Conservation (phyloP, 2,113 vertebrate genomes). For the Patagioenas fasciata region DNA sequence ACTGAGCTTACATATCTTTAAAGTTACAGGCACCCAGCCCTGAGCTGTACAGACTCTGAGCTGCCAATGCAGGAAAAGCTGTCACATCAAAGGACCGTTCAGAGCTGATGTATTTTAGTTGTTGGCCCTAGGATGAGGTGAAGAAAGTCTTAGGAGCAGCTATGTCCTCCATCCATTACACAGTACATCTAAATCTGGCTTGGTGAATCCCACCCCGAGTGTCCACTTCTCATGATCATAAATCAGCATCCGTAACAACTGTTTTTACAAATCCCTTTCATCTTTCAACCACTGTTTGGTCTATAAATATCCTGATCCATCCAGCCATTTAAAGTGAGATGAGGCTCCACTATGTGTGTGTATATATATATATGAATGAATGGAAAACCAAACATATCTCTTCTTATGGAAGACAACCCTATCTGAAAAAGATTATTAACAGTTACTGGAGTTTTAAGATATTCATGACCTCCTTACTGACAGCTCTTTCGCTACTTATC, state of each 20-base stretch:
- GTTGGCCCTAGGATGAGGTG: neutral
- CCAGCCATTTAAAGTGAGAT: neutral
- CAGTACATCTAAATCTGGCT: neutral
- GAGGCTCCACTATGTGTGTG: neutral
- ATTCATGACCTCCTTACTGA: rapidly evolving
- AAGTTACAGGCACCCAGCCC: neutral
- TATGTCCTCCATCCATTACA: neutral
- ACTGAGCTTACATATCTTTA: neutral
- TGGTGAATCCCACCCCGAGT: neutral
- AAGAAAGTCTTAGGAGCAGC: neutral
- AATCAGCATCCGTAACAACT: neutral
- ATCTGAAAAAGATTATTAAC: neutral
- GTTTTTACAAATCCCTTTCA: neutral
- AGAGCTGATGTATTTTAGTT: neutral
- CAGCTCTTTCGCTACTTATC: neutral
- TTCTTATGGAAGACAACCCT: neutral
- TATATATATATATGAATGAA: neutral
- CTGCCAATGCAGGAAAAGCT: neutral
- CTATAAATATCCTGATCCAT: neutral
- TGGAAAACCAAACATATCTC: rapidly evolving
- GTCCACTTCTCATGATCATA: neutral
- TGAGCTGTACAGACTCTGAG: neutral
- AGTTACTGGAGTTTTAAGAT: neutral
- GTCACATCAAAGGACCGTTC: neutral
- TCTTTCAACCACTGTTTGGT: neutral